phyloP scores from a whole-genome alignment of 2,888 invertebrate species.

The Pteria penguin region DNA sequence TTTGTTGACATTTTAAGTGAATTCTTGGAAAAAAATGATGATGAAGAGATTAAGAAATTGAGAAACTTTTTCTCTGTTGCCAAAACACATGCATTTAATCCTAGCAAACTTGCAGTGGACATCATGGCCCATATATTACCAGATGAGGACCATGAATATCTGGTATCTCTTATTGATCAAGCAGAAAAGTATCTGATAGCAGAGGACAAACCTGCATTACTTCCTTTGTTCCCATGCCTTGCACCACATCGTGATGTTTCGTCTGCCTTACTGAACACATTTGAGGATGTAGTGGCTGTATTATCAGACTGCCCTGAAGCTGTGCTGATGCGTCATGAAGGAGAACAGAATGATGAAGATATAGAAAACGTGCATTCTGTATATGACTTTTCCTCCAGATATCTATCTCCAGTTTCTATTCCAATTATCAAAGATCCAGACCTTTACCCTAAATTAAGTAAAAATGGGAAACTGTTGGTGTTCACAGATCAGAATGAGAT shows the following conservation, averaged over 20 bases:
- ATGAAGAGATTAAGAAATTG: constrained; percentile 87
- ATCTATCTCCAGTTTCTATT: constrained; percentile 25
- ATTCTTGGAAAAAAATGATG: constrained; percentile 90
- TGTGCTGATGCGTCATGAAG: constrained; percentile 44
- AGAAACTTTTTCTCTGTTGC: constrained; percentile 53
- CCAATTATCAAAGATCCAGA: constrained; percentile 4
- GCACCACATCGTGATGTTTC: constrained; percentile 54
- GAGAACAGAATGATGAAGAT: constrained; percentile 33
- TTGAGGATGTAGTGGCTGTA: constrained; percentile 44
- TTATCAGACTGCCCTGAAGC: constrained; percentile 32
- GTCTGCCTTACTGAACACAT: constrained; percentile 42
- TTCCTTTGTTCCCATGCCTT: constrained; percentile 67
- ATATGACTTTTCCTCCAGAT: constrained; percentile 45
- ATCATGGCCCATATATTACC: constrained; percentile 57
- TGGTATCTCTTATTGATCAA: constrained; percentile 51
- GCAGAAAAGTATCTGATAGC: constrained; percentile 50
- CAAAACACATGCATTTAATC: constrained; percentile 50
- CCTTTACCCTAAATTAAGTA: constrained; percentile 18
- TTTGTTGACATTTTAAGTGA: constrained; percentile 87
- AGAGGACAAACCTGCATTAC: constrained; percentile 52
- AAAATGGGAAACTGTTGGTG: constrained; percentile 27
- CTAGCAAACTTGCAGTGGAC: constrained; percentile 57
- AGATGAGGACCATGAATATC: constrained; percentile 38
- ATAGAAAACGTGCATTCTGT: background rate
- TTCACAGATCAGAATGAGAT: constrained; percentile 7